Conservation (phyloP, 2,113 vertebrate genomes). For the Tiliqua scincoides region DNA sequence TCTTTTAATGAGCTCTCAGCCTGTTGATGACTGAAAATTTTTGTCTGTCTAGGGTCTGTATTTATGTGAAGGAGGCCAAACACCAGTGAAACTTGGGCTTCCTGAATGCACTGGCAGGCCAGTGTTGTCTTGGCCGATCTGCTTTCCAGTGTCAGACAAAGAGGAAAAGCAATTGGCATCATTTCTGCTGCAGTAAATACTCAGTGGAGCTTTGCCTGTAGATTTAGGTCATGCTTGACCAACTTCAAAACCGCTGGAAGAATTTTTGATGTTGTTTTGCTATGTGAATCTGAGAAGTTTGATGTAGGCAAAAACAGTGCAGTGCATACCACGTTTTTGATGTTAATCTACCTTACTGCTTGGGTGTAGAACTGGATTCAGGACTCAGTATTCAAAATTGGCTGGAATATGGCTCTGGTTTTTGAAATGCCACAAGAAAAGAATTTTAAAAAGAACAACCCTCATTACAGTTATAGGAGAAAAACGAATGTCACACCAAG, state of each 20-base stretch:
- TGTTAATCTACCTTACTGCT: not conserved
- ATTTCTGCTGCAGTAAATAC: constrained; percentile 17
- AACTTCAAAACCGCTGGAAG: constrained; percentile 25
- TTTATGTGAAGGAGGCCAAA: constrained; percentile 15
- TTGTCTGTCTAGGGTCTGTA: not conserved
- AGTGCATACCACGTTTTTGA: not conserved
- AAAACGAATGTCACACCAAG: not conserved
- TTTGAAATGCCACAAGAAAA: not conserved
- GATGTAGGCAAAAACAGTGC: not conserved
- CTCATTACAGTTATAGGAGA: not conserved
- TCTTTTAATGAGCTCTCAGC: not conserved
- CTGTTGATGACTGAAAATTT: not conserved
- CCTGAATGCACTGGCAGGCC: constrained; percentile 20
- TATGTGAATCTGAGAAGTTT: not conserved
- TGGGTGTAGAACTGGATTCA: not conserved
- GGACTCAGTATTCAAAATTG: not conserved
- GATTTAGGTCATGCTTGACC: constrained; percentile 34
- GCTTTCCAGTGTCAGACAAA: constrained; percentile 21
- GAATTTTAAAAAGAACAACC: not conserved
- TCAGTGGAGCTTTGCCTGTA: constrained; percentile 22
- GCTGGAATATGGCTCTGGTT: not conserved
- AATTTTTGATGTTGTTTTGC: constrained; percentile 28
- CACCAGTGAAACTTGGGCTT: constrained; percentile 1
- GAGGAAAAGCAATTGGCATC: constrained; percentile 7
- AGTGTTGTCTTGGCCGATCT: constrained; percentile 23